Conservation (phyloP, 2,888 invertebrate genomes). For the Luperina nickerlii region DNA sequence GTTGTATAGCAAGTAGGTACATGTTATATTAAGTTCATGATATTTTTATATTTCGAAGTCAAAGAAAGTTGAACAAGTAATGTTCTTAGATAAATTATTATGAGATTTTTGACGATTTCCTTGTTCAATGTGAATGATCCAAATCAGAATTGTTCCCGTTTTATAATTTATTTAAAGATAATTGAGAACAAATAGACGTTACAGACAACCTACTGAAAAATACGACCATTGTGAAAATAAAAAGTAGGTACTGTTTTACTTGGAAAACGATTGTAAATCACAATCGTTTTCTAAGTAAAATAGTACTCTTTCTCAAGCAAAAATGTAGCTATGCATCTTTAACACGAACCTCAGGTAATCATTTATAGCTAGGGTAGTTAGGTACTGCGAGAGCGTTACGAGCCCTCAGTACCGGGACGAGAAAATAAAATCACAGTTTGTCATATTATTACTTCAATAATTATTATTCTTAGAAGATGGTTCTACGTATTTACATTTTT, state of each 20-base stretch:
- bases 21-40: slow-evolving; percentile 48
- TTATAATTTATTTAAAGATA: not conserved
- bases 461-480: no score
- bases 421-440: not conserved
- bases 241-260: not conserved
- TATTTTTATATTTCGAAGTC: slow-evolving; percentile 52
- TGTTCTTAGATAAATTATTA: slow-evolving; percentile 16
- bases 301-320: not conserved
- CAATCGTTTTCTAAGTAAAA: no score
- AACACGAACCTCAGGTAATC: not conserved
- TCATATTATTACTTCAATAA: no score
- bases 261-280: not conserved
- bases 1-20: slow-evolving; percentile 37
- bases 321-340: no score
- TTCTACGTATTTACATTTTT: not conserved
- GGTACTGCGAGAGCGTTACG: not conserved
- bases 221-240: not conserved
- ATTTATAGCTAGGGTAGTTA: not conserved
- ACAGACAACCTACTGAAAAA: not conserved
- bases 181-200: not conserved
- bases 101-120: not conserved
- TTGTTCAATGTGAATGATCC: not conserved
- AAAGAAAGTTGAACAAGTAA: slow-evolving; percentile 41
- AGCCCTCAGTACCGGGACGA: not conserved
- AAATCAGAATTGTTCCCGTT: not conserved